Evolutionary conservation across 2,888 invertebrate species (phyloP), one percentile per base, ranked within the genome.

Genomic region (Ectobius pallidus): DNA sequence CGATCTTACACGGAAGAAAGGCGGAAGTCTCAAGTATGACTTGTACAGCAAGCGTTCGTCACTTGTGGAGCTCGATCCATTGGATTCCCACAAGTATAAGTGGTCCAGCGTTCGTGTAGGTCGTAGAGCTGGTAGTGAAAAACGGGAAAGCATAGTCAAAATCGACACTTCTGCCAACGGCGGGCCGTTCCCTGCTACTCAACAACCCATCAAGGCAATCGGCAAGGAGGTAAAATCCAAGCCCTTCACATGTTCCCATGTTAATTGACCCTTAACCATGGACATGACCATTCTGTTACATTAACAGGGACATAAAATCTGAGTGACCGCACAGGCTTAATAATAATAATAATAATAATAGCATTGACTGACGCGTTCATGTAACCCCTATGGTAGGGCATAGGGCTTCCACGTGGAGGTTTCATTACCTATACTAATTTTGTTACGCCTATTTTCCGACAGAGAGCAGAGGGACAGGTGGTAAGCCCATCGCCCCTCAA

Each of bases 51-150:
- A 70, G 73, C 18, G 70, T 20, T 39, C 73, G 39, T 73, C 73
- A 3, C 39, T 62, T 30, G 70, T 61, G 68, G 52, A 32, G 22
- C 49, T 39, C 62, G 69, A 69, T 4, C 58, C 42, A 20, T 16
- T 20, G 2, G 63, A 61, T 22, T 32, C 69, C 11, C 42, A 39
- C 7, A 42, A 46, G n/a, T 70, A 49, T 69, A 88, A 88, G 84
- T 89, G 89, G 85, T 88, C 88, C 78, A 89, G 89, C 77, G 89
- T 89, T 78, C 85, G 89, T 77, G 88, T 89, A 81, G 89, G 89
- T 79, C 88, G 88, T 76, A 32, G 49, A 20, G n/a, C 20, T 7
- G 32, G n/a, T 18, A 77, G 88, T 86, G 89, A 89, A 80, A 88
- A 88, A 78, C 85, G 88, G 80, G 88, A 87, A 81, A 87, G 87